phyloP scores from a whole-genome alignment of 2,797 vertebrate species.

The Alca torda region DNA sequence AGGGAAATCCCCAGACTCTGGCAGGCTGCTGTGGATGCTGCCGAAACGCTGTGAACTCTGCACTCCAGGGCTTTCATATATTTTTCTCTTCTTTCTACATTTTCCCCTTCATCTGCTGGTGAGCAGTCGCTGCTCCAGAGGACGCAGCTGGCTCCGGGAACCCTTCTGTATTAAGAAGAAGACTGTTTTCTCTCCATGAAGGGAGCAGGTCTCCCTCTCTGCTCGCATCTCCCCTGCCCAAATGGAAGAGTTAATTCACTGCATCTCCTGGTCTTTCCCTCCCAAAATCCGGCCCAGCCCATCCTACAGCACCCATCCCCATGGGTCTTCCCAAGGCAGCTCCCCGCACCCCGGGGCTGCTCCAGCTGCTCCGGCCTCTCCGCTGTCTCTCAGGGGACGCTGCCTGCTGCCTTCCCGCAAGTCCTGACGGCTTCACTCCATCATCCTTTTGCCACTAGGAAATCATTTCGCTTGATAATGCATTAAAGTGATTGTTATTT shows the following conservation, averaged over 20 bases:
- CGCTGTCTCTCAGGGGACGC: background rate
- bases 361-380: fast-evolving
- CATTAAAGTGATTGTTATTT: conserved; percentile 30
- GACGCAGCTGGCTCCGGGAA: background rate
- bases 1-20: conserved; percentile 21
- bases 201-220: background rate
- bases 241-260: background rate
- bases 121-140: background rate
- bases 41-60: background rate
- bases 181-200: background rate
- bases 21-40: background rate
- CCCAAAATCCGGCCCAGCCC: background rate
- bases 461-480: conserved; percentile 21
- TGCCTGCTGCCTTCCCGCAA: background rate
- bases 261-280: background rate
- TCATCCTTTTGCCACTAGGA: conserved; percentile 47
- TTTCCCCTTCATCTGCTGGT: background rate
- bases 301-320: background rate
- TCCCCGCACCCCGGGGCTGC: background rate
- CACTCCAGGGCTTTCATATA: background rate
- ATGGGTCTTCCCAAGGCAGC: background rate
- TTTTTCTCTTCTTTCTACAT: background rate
- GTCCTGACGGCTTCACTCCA: background rate
- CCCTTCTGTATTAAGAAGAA: fast-evolving
- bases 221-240: fast-evolving